Evolutionary conservation across 1,140 invertebrate genomes (phyloP).

Genomic region (Heliothis virescens): DNA sequence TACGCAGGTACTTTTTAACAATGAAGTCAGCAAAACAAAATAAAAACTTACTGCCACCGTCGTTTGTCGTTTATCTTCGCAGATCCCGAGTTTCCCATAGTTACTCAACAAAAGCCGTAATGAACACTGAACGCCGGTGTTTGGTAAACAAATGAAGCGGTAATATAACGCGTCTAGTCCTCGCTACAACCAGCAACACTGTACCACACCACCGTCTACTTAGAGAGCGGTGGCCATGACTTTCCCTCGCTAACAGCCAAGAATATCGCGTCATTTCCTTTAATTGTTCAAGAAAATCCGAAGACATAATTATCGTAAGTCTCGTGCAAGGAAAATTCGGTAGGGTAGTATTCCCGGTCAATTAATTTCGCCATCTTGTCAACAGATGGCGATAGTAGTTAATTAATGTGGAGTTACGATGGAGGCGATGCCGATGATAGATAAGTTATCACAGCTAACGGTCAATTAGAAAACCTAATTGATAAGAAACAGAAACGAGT

Average conservation of each 20-base stretch:
- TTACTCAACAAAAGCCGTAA: conserved; percentile 19
- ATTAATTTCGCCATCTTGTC: not conserved
- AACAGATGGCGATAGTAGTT: conserved; percentile 37
- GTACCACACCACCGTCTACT: conserved; percentile 54
- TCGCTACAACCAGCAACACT: conserved; percentile 65
- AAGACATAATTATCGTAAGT: not conserved
- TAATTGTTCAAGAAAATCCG: conserved; percentile 47
- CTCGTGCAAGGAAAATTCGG: not conserved
- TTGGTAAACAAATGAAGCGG: conserved; percentile 51
- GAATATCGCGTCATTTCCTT: conserved; percentile 58
- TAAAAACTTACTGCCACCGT: conserved; percentile 77
- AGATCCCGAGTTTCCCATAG: conserved; percentile 79
- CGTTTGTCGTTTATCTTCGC: conserved; percentile 78
- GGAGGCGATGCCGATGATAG: too few species aligned
- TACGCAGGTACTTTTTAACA: not conserved
- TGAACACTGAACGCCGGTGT: conserved; percentile 16
- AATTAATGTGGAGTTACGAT: not conserved
- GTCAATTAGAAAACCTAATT: conserved; percentile 1
- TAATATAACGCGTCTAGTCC: conserved; percentile 63
- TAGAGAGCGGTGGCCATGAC: conserved; percentile 68
- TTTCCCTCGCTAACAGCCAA: conserved; percentile 65
- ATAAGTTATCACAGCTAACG: not conserved
- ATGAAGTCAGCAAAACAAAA: not conserved
- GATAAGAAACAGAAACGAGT: not conserved
- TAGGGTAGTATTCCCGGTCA: not conserved